A percentile compares a stretch with the other conserved stretches of the same genome.
phyloP scores from a whole-genome alignment of 2,888 invertebrate genomes.

The Clunio marinus region DNA sequence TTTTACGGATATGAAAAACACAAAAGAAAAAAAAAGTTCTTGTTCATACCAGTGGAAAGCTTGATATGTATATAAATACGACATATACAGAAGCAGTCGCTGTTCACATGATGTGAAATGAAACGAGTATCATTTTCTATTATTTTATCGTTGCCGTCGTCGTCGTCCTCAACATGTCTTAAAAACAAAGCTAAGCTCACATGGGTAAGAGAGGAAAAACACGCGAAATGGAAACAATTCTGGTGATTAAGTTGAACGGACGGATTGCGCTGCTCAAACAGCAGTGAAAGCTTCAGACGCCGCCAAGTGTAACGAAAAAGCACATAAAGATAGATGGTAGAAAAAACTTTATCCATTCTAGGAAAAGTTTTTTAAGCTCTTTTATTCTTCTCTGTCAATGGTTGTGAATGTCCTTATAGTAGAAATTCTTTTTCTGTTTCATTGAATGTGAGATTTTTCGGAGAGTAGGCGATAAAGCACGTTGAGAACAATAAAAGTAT shows the following conservation, averaged over 20 bases:
- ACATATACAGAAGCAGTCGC: background rate
- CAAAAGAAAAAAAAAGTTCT: constrained; percentile 12
- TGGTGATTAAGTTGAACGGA: constrained; percentile 36
- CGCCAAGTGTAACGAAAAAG: constrained; percentile 25
- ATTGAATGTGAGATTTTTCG: constrained; percentile 5
- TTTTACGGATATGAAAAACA: background rate
- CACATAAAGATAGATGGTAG: background rate
- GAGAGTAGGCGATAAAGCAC: no score
- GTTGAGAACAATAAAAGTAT: background rate
- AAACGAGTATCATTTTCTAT: background rate
- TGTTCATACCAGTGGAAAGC: constrained; percentile 15
- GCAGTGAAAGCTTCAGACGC: background rate
- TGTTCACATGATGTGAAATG: background rate
- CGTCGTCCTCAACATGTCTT: background rate
- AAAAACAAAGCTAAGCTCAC: background rate
- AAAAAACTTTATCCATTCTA: constrained; percentile 31
- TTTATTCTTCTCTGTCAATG: background rate
- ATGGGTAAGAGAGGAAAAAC: constrained; percentile 9
- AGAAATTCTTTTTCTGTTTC: constrained; percentile 17
- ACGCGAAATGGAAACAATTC: constrained; percentile 25
- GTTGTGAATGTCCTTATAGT: constrained; percentile 14
- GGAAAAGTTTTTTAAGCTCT: background rate
- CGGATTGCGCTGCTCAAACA: constrained; percentile 15
- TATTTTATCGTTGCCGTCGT: background rate
- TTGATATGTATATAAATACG: constrained; percentile 8